phyloP scores from a whole-genome alignment of 2,888 invertebrate species.

The Dendrolimus pini region DNA sequence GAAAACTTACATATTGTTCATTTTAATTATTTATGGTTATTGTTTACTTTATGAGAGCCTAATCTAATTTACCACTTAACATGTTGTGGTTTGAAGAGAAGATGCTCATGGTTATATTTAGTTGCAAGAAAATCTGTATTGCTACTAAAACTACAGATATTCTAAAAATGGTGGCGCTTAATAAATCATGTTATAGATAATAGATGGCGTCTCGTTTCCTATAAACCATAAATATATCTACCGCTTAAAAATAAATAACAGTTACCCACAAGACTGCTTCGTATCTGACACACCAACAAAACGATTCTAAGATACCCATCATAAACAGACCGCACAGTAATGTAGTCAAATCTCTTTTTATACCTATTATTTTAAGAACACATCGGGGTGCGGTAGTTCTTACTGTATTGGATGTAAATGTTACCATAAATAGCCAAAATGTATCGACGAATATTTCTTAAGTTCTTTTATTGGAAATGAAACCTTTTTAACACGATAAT shows the following conservation, averaged over 20 bases:
- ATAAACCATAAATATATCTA: constrained; percentile 58
- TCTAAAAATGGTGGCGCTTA: constrained; percentile 7
- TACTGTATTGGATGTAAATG: constrained; percentile 26
- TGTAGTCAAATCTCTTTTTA: neutral
- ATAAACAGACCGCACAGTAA: neutral
- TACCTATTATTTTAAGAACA: neutral
- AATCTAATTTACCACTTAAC: no score
- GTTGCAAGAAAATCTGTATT: no score
- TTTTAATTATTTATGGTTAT: no score
- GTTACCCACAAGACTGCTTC: constrained; percentile 31
- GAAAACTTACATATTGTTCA: no score
- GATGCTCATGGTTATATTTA: no score
- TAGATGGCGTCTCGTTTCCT: constrained; percentile 57
- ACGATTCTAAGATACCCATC: constrained; percentile 17
- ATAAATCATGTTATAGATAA: constrained; percentile 58
- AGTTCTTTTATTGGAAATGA: constrained; percentile 10
- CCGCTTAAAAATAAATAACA: constrained; percentile 63
- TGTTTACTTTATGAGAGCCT: no score
- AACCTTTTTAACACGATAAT: constrained; percentile 16
- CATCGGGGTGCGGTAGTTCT: constrained; percentile 19
- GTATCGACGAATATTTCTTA: constrained; percentile 30
- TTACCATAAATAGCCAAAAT: constrained; percentile 54
- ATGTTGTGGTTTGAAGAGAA: no score
- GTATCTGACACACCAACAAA: constrained; percentile 52
- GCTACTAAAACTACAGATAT: no score